Evolutionary conservation across 2,113 vertebrate genomes (phyloP), one percentile per base, ranked within the genome.

Genomic region (Hippolais icterina): DNA sequence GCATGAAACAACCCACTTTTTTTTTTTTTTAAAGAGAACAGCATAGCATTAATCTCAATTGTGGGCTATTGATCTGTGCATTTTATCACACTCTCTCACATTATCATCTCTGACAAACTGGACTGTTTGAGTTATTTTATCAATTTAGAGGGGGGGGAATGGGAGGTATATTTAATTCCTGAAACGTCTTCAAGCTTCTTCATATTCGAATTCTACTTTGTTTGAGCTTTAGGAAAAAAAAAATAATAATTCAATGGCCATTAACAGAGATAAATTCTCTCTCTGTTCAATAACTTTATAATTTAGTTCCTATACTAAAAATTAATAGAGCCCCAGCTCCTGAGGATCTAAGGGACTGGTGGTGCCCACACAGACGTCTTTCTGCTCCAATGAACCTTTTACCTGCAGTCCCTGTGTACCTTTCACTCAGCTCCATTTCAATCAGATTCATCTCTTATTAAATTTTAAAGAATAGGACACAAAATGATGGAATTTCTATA

Each of bases 371-470:
- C 87, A 50, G 85, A 91, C 5, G 3, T 93, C 70, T 17, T 86
- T 63, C 89, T 93, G 66, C 84, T 95, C 92, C 97, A 97, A 97
- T 90, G 94, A 96, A 93, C 82, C 29, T 41, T 94, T 97, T 96
- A 80, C 56, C 69, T 66, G 20, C 78, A 20, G 96, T 97, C 96
- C 89, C 92, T 68, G 21, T 70, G 39, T 82, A 96, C 86, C 91
- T 93, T 79, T 87, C 94, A 91, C 68, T 94, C 91, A 90, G 90
- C 35, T 93, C 92, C 93, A 82, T 87, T 96, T 97, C 92, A 94
- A 94, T 95, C 95, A 93, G 78, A 65, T 90, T 93, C 75, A 92
- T 98, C 97, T 97, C 88, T 96, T 79, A 95, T 97, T 97, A 95
- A 15, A 91, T 92, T 89, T 90, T 69, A 85, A 89, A 97, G 97